These are phyloP conservation scores for Rapana venosa DNA, from an alignment of 2,888 invertebrate species.

Conservation along the genomic window DNA sequence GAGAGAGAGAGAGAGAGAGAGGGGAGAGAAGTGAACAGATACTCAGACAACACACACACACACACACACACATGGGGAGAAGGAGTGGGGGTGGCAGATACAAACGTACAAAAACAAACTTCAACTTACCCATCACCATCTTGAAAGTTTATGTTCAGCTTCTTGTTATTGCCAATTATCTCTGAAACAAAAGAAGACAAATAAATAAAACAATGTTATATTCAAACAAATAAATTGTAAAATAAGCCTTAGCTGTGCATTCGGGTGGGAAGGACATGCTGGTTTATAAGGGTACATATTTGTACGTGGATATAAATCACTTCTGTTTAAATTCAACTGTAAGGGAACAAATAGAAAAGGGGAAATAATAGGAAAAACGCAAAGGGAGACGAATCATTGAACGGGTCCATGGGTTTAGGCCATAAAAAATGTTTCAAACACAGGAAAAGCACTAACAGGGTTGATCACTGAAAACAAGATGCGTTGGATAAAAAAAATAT, in stretches of 20 bases:
- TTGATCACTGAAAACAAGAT: not conserved
- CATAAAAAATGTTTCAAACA: no score
- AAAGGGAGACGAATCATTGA: no score
- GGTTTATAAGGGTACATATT: no score
- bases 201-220: not conserved
- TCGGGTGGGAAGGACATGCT: no score
- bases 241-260: no score
- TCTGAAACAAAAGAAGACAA: constrained; percentile 62
- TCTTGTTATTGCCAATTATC: constrained; percentile 69
- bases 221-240: no score
- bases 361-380: no score
- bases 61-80: not conserved
- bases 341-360: no score
- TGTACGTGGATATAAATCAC: no score
- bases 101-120: not conserved
- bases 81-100: not conserved
- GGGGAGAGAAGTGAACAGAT: not conserved
- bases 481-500: not conserved
- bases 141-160: constrained; percentile 72
- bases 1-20: not conserved
- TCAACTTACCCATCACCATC: constrained; percentile 73
- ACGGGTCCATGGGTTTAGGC: no score
- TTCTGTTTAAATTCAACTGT: no score
- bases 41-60: not conserved
- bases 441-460: no score